Evolutionary conservation across 2,113 vertebrate genomes (phyloP).

Genomic region (Xenus cinereus): DNA sequence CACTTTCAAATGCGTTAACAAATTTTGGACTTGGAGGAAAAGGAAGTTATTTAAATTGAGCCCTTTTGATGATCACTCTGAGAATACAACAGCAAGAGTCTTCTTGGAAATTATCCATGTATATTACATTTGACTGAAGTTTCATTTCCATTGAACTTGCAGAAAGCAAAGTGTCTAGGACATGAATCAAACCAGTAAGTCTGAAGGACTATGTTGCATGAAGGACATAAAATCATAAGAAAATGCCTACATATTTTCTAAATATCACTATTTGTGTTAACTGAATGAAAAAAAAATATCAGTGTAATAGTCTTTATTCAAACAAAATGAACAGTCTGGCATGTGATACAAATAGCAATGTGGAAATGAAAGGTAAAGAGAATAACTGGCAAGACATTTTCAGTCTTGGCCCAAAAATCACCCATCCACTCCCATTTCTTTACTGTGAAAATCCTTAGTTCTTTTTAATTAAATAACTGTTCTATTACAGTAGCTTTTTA

Average conservation of each 20-base stretch:
- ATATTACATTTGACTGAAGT: background rate
- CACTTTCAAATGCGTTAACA: background rate
- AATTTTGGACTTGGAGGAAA: background rate
- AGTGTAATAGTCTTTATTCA: background rate
- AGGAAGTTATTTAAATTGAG: background rate
- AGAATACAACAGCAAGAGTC: background rate
- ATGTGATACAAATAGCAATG: background rate
- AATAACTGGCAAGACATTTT: background rate
- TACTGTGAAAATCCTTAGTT: background rate
- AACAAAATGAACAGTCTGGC: background rate
- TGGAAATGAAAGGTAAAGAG: background rate
- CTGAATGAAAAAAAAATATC: background rate
- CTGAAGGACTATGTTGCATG: background rate
- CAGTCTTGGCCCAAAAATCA: background rate
- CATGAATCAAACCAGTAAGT: background rate
- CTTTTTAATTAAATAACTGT: constrained; percentile 54
- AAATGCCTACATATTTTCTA: background rate
- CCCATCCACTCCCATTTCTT: background rate
- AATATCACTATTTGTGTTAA: background rate
- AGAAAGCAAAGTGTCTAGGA: background rate
- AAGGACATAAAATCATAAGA: background rate
- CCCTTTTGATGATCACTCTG: background rate
- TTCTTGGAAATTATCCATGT: background rate
- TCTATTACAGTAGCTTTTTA: constrained; percentile 55
- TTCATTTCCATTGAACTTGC: background rate